Evolutionary conservation across 2,888 invertebrate genomes (phyloP).

Genomic region (Agonopterix alstromeriana): DNA sequence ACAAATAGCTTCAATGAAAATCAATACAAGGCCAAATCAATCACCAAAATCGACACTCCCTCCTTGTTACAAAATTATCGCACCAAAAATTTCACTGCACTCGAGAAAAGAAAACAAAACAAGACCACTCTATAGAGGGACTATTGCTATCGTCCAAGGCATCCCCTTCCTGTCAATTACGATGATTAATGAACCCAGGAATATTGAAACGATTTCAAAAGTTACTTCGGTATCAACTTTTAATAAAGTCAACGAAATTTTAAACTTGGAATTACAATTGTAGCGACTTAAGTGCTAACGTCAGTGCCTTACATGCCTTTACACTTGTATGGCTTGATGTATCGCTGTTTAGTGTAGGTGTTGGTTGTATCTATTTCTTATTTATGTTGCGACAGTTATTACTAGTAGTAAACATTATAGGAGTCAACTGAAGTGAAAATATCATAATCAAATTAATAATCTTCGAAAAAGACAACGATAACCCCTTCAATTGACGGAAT

Average conservation of each 20-base stretch:
- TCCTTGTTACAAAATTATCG: constrained; percentile 22
- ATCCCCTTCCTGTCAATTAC: constrained; percentile 69
- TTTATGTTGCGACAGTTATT: too few relatives aligned
- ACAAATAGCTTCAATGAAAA: too few relatives aligned
- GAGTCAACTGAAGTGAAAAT: too few relatives aligned
- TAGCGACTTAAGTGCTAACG: neutral
- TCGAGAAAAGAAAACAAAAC: constrained; percentile 35
- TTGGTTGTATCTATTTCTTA: too few relatives aligned
- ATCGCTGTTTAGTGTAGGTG: too few relatives aligned
- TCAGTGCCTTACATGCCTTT: too few relatives aligned
- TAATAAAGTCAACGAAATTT: constrained; percentile 39
- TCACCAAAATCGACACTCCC: constrained; percentile 5
- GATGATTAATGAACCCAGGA: constrained; percentile 70
- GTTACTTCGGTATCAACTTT: constrained; percentile 46
- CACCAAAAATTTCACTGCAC: constrained; percentile 22
- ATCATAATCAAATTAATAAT: too few relatives aligned
- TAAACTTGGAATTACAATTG: neutral
- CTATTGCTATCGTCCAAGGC: constrained; percentile 35
- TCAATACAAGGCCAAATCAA: constrained; percentile 1
- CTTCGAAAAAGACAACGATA: too few relatives aligned
- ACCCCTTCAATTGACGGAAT: too few relatives aligned
- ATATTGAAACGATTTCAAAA: constrained; percentile 65
- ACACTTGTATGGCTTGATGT: too few relatives aligned
- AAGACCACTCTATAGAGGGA: constrained; percentile 19
- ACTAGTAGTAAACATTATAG: too few relatives aligned